A percentile compares a stretch with the other conserved stretches of the same genome.
These are phyloP conservation scores for Ciconia stormi DNA, from an alignment of 2,113 vertebrate genomes.

Conservation along the genomic window DNA sequence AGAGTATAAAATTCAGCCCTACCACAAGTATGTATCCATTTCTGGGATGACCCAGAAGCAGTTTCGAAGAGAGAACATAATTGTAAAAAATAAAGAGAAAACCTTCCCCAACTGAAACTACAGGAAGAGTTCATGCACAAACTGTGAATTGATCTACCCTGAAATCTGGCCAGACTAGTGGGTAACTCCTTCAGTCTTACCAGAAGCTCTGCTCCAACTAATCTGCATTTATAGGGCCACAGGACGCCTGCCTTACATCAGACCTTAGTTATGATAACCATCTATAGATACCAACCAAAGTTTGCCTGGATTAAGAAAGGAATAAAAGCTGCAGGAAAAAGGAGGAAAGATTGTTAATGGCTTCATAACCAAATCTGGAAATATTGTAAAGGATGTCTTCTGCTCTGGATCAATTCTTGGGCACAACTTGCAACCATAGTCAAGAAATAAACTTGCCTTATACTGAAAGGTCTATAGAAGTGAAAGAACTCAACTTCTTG, in stretches of 20 bases:
- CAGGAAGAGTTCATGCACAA: background rate
- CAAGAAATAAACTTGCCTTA: background rate
- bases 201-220: background rate
- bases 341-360: background rate
- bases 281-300: background rate
- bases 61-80: background rate
- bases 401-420: background rate
- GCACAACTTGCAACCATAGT: background rate
- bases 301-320: background rate
- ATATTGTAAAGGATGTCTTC: background rate
- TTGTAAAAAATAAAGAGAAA: background rate
- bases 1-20: background rate
- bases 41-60: background rate
- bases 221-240: background rate
- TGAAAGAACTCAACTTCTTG: background rate
- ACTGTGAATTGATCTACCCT: background rate
- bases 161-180: background rate
- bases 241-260: rapidly evolving
- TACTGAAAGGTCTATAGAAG: background rate
- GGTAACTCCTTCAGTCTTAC: background rate
- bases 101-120: rapidly evolving
- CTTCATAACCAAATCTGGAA: background rate
- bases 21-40: background rate
- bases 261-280: background rate
- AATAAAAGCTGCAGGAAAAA: background rate